phyloP scores from a whole-genome alignment of 2,797 vertebrate species.

The Mionectes olivaceus region DNA sequence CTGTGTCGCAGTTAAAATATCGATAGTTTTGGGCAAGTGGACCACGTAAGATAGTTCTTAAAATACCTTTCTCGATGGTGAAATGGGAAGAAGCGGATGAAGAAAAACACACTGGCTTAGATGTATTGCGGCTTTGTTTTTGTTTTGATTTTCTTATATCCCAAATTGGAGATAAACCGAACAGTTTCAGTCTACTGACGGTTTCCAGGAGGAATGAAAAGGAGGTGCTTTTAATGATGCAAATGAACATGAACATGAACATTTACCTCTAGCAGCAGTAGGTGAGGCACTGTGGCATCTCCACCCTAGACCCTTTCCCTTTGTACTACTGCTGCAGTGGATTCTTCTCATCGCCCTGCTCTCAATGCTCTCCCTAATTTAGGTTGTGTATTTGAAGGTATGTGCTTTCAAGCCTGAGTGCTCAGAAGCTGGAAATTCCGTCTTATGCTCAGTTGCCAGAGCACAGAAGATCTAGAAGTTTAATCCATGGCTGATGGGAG shows the following conservation, averaged over 20 bases:
- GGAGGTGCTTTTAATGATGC: not conserved
- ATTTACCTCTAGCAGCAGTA: not conserved
- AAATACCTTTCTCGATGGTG: not conserved
- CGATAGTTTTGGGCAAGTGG: not conserved
- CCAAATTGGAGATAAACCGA: not conserved
- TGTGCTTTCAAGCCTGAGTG: not conserved
- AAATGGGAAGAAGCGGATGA: accelerated
- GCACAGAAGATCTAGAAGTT: not conserved
- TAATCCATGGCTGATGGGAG: accelerated
- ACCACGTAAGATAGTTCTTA: not conserved
- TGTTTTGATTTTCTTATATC: not conserved
- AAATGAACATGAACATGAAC: accelerated
- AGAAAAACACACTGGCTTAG: not conserved
- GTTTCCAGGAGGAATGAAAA: not conserved
- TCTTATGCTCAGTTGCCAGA: not conserved
- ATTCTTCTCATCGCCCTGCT: not conserved
- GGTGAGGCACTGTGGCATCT: not conserved
- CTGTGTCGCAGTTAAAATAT: not conserved
- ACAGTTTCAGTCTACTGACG: not conserved
- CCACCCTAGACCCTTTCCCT: not conserved
- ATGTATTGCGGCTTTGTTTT: not conserved
- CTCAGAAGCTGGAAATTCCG: not conserved
- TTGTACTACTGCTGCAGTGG: not conserved
- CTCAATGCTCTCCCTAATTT: not conserved
- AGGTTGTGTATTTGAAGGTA: not conserved